These are phyloP conservation scores for Eupithecia centaureata DNA, from an alignment of 2,888 invertebrate genomes.

Conservation along the genomic window DNA sequence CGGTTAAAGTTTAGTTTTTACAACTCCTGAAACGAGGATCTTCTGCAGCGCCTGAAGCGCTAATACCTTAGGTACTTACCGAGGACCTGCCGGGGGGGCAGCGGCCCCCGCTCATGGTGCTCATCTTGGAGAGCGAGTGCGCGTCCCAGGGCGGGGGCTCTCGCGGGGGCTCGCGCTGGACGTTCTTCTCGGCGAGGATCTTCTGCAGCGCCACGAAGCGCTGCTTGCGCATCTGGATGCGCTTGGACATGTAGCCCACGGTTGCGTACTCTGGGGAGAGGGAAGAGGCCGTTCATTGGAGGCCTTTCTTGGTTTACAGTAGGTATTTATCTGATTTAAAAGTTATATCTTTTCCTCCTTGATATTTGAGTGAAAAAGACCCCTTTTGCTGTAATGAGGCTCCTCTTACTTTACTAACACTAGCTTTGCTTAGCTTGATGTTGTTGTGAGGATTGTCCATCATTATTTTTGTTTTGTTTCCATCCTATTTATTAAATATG, in stretches of 20 bases:
- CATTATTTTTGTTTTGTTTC: no score
- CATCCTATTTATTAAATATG: no score
- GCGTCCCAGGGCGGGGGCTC: slow-evolving; percentile 88
- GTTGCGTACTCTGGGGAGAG: slow-evolving; percentile 93
- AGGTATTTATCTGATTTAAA: no score
- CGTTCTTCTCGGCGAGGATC: slow-evolving; percentile 94
- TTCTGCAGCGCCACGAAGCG: slow-evolving; percentile 93
- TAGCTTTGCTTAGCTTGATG: no score
- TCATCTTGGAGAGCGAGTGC: slow-evolving; percentile 86
- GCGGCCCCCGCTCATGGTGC: slow-evolving; percentile 86
- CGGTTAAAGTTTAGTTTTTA: no score
- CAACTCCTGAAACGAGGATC: no score
- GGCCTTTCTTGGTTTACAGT: not conserved
- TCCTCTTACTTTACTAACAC: no score
- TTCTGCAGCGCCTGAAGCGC: not conserved
- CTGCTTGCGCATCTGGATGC: slow-evolving; percentile 96
- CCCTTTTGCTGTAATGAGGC: no score
- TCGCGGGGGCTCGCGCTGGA: slow-evolving; percentile 88
- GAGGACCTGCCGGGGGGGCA: slow-evolving; percentile 62
- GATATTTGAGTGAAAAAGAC: no score
- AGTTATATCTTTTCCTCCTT: no score
- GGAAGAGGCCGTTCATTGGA: not conserved
- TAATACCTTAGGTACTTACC: slow-evolving; percentile 42
- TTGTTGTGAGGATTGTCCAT: no score
- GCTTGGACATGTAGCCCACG: slow-evolving; percentile 97